Evolutionary conservation across 2,888 invertebrate genomes (phyloP), one percentile per base, ranked within the genome.

Genomic region (Apotomis betuletana): DNA sequence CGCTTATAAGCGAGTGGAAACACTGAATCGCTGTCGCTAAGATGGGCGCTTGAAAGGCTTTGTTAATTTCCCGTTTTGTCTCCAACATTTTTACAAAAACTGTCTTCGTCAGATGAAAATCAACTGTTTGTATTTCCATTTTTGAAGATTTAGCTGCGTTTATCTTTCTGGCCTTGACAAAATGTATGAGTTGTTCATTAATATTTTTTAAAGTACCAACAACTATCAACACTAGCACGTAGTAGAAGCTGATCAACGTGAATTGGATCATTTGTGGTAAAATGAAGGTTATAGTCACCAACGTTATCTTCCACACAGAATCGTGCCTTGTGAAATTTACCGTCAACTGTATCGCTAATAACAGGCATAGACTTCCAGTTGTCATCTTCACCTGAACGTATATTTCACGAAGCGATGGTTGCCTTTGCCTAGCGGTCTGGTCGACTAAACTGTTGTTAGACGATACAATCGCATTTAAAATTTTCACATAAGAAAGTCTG

Each of bases 1-100:
- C 89, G 63, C 90, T 90, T 1, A 92, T 85, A 54, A 90, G 85
- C 0, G 87, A 74, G 70, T 92, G 92, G 60, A 92, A 91, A 75
- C 88, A 86, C 76, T 91, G 92, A 9, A 90, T 60, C 3, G 85
- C 77, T 0, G 86, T 85, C 8, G 86, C 75, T 27, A 92, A 74
- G 49, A 92, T 81, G 0, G 88, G 84, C 0, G 85, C 87, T 78
- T 90, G 84, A 75, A 91, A 92, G 5, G 83, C 82, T 41, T 79
- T 65, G 70, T 87, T 90, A 67, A 91, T 87, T 10, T 79, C 78
- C 4, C 79, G 75, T 74, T 87, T 90, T 12, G 87, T 78, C 41
- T 86, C 83, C 67, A 85, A 84, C 5, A 80, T 84, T 69, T 85
- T 85, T 0, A 82, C 78, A 57, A 87, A 92, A 27, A 86, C 74